Conservation (phyloP, 2,797 vertebrate genomes). For the Microctenopoma stevenorrisi region DNA sequence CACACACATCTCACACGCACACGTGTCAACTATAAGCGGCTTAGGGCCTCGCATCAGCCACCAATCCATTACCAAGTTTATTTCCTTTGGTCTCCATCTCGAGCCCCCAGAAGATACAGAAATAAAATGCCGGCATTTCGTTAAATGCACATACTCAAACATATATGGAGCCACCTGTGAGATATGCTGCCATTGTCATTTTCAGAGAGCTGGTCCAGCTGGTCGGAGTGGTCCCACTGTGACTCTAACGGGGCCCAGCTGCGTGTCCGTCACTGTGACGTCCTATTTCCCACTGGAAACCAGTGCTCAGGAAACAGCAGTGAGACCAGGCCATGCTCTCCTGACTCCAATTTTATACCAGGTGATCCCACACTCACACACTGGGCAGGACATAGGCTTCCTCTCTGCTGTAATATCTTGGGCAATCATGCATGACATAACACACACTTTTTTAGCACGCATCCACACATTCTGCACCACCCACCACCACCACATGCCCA, state of each 20-base stretch:
- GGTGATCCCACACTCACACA: conserved; percentile 78
- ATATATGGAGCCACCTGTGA: conserved; percentile 25
- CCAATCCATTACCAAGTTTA: conserved; percentile 52
- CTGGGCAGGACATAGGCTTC: neutral
- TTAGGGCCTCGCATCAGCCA: conserved; percentile 30
- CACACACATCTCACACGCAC: conserved; percentile 20
- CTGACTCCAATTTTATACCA: conserved; percentile 93
- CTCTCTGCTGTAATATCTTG: conserved; percentile 19
- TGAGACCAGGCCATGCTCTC: conserved; percentile 86
- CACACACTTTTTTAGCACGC: conserved; percentile 22
- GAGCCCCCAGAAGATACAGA: conserved; percentile 33
- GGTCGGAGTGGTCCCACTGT: conserved; percentile 93
- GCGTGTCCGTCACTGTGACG: conserved; percentile 89
- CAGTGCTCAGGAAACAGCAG: conserved; percentile 93
- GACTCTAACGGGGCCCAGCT: conserved; percentile 86
- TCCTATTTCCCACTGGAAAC: conserved; percentile 91
- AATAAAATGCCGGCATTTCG: conserved; percentile 44
- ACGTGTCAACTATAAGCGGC: conserved; percentile 42
- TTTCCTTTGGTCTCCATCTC: conserved; percentile 49
- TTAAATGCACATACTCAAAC: conserved; percentile 2
- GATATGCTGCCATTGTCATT: conserved; percentile 47
- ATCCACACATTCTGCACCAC: conserved; percentile 26
- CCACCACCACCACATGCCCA: conserved; percentile 57
- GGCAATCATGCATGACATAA: conserved; percentile 38
- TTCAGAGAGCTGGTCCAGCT: conserved; percentile 96